Evolutionary conservation across 2,888 invertebrate genomes (phyloP).

Genomic region (Lithosia quadra): DNA sequence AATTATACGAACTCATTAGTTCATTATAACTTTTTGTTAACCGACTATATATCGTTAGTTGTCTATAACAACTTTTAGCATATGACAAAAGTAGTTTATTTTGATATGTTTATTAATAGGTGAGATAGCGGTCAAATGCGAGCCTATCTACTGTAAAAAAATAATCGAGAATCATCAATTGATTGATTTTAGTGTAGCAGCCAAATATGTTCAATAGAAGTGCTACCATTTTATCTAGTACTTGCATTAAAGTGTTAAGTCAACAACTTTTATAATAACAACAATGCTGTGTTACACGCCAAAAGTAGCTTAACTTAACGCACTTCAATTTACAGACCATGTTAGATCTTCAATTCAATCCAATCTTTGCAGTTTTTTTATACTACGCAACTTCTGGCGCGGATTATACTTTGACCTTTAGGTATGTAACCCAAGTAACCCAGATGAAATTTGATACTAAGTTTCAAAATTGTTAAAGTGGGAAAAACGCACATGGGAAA

Average conservation of each 20-base stretch:
- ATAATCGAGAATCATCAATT: not conserved
- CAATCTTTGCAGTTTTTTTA: not conserved
- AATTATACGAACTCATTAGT: conserved; percentile 66
- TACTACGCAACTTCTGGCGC: not conserved
- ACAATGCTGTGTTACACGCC: too few relatives aligned
- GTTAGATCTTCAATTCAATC: too few relatives aligned
- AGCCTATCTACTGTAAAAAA: too few relatives aligned
- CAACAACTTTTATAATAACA: not conserved
- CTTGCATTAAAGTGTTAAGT: too few relatives aligned
- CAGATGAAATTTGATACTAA: not conserved
- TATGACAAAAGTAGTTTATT: not conserved
- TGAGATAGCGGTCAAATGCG: too few relatives aligned
- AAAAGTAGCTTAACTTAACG: too few relatives aligned
- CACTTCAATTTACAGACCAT: too few relatives aligned
- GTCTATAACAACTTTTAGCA: conserved; percentile 30
- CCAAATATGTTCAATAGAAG: not conserved
- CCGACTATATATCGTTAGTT: conserved; percentile 45
- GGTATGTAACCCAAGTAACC: not conserved
- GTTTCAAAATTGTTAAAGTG: not conserved
- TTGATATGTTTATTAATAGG: not conserved
- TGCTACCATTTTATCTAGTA: not conserved
- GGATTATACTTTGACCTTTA: not conserved
- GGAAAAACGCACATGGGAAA: not conserved
- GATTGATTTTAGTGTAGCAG: not conserved
- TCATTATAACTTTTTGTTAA: conserved; percentile 59